Base-by-base conservation (phyloP, 1,140 invertebrate genomes). In the Zaprionus ornatus region DNA sequence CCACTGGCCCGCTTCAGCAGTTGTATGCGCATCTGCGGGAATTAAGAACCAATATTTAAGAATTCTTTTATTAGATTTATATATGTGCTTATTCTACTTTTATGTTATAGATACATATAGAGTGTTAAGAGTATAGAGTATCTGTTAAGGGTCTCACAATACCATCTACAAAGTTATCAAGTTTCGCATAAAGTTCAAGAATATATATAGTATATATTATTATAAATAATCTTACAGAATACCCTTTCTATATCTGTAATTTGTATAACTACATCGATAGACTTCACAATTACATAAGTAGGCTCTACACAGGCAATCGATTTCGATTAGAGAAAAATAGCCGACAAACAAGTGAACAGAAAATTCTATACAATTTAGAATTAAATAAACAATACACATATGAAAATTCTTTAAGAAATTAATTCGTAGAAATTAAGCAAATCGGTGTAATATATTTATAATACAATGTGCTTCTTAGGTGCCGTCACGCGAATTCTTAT, bases 1-100 rank as follows among this genome's bases (percentile, higher is more conserved):
- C 87, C 87, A 61, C 80, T 91, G 9, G 88, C 87, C 3, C 86
- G 77, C 32, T 91, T 91, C 1, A 91, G 40, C 32, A 91, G 57
- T 45, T 91, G 83, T 56, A 88, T 73, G 10, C 83, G 83, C 79
- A 91, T 91, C 87, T 91, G 27, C 4, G 19, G 15, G 6, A 56
- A 35, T 35, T 12, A 17, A 45, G 1, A 23, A n/a, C n/a, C n/a
- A n/a, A n/a, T n/a, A n/a, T 17, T 4, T 19, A 13, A 56, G 29
- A 35, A 1, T 23, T 21, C 1, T 3, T 9, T 32, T 4, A 32
- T 9, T 32, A 3, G 6, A 7, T 32, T 32, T 32, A 7, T 35
- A 35, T 1, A 35, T 12, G 1, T 9, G 9, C 29, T 32, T 1
- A 32, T 4, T 32, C 29, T 7, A 32, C 29, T 9, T 32, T 32